Evolutionary conservation across 2,888 invertebrate species (phyloP), one percentile per base, ranked within the genome.

Genomic region (Schizotus pectinicornis): DNA sequence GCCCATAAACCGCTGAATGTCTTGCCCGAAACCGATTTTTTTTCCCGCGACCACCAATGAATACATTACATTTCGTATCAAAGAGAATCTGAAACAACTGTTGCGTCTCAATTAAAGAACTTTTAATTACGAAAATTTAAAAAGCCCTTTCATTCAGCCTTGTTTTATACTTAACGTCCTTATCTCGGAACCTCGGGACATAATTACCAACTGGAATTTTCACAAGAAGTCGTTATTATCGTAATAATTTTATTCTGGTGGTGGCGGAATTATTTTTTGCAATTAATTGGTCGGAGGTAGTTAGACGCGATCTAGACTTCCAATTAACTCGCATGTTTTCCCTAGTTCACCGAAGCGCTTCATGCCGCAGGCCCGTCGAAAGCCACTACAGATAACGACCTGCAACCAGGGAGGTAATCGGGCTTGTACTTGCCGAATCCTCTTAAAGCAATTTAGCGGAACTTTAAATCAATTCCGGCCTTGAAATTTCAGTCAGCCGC

Each of bases 41-140:
- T 58, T 50, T 39, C 38, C 49, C 55, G 58, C 42, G 47, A 47
- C 50, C 48, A 56, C 36, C 38, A 56, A 55, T 55, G 62, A 65
- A 65, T 64, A 65, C 61, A 62, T 64, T 65, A 66, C 64, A 59
- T 57, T 52, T 14, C 12, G 34, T 53, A 51, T 57, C 56, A 52
- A 67, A 67, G 56, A 45, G 63, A 59, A 59, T 59, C 59, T 53
- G 59, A 61, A 69, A 72, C 73, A 74, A 74, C 72, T 74, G 73
- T 72, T 72, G 74, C 72, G 67, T 69, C 70, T 69, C 73, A 73
- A 74, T 73, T 74, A 74, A 71, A 70, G 68, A 71, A 70, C 65
- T 73, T 71, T 71, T 74, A 74, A 74, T 74, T 74, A 72, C 67
- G 68, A 72, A 73, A 70, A 69, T 70, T 67, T 64, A 65, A 66